phyloP scores from a whole-genome alignment of 2,888 invertebrate genomes.

The Perizoma affinitatum region DNA sequence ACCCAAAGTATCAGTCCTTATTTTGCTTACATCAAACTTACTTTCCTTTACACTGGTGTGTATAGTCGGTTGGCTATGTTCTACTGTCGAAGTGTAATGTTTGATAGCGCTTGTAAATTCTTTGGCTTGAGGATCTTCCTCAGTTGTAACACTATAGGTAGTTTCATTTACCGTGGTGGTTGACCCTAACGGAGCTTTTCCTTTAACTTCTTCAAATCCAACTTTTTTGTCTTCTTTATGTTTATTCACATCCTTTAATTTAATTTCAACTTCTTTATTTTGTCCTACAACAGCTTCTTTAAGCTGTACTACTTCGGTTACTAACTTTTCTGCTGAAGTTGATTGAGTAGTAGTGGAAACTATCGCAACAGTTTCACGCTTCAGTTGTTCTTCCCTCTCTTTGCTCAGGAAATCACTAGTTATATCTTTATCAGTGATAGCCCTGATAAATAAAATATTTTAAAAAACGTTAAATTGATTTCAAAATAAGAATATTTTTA shows the following conservation, averaged over 20 bases:
- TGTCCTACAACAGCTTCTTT: neutral
- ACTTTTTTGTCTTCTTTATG: constrained; percentile 40
- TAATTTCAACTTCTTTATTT: neutral
- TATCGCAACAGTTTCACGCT: constrained; percentile 53
- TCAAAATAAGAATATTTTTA: no score
- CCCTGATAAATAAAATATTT: constrained; percentile 39
- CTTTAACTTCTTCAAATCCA: constrained; percentile 35
- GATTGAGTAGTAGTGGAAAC: constrained; percentile 14
- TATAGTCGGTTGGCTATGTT: constrained; percentile 45
- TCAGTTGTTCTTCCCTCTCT: constrained; percentile 70
- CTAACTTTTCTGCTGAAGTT: constrained; percentile 2
- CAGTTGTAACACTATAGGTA: constrained; percentile 47
- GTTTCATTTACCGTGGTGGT: constrained; percentile 57
- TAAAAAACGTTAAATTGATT: neutral
- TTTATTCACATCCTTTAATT: neutral
- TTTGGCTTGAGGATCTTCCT: constrained; percentile 46
- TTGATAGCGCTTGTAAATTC: constrained; percentile 46
- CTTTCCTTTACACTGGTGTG: constrained; percentile 42
- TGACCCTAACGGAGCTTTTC: constrained; percentile 42
- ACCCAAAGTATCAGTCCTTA: constrained; percentile 71
- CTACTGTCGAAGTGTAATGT: constrained; percentile 46
- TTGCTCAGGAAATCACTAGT: constrained; percentile 63
- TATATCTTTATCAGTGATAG: constrained; percentile 57
- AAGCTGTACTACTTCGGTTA: neutral
- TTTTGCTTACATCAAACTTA: constrained; percentile 75